These are phyloP conservation scores for Biston betularia DNA, from an alignment of 2,888 invertebrate species.

Conservation along the genomic window DNA sequence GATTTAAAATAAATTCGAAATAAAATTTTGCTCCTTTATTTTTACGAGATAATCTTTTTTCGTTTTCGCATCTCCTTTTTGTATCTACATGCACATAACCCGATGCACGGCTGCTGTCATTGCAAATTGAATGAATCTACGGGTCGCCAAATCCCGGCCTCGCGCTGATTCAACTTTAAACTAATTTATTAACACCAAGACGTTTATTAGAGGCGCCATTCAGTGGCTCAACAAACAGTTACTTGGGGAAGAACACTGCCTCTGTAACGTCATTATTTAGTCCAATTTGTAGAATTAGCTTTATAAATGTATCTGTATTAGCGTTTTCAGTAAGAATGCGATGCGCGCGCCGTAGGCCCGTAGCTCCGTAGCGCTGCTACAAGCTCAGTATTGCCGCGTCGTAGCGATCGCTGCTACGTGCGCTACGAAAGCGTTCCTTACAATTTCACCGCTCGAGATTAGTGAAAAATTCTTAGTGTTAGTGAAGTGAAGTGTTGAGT, in stretches of 20 bases:
- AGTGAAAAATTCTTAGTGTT: constrained; percentile 51
- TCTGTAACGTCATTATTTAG: constrained; percentile 80
- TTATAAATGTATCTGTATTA: constrained; percentile 84
- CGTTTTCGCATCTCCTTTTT: not conserved
- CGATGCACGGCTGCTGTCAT: constrained; percentile 44
- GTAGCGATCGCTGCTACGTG: constrained; percentile 55
- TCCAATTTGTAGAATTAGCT: constrained; percentile 82
- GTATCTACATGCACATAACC: not conserved
- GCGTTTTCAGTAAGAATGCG: constrained; percentile 67
- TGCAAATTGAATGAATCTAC: constrained; percentile 54
- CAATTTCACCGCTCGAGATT: constrained; percentile 28
- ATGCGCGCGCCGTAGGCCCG: constrained; percentile 80
- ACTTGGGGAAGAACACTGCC: constrained; percentile 63
- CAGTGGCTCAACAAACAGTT: constrained; percentile 67
- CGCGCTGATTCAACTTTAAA: constrained; percentile 66
- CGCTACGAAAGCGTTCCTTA: constrained; percentile 39
- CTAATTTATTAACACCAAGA: constrained; percentile 72
- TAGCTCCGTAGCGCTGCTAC: constrained; percentile 55
- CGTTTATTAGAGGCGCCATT: constrained; percentile 68
- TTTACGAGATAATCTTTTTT: too few relatives aligned
- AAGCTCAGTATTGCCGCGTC: constrained; percentile 68
- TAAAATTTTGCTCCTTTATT: too few relatives aligned
- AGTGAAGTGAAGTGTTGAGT: constrained; percentile 52
- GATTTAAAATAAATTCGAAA: too few relatives aligned
- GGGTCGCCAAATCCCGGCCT: constrained; percentile 48